A percentile compares a stretch with the other conserved stretches of the same genome.
Conservation (phyloP, 2,113 vertebrate genomes). For the Channa maculata region DNA sequence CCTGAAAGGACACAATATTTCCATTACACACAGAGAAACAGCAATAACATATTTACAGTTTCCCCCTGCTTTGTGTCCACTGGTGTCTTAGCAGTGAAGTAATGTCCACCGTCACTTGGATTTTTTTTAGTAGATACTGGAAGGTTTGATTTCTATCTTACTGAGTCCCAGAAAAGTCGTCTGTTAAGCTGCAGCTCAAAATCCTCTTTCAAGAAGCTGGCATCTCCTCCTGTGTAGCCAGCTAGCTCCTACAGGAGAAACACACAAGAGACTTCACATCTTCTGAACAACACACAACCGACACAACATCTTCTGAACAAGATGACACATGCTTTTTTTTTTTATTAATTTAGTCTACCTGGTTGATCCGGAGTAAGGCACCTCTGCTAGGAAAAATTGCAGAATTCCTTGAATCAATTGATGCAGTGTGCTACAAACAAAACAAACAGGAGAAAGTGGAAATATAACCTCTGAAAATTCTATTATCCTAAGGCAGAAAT, state of each 20-base stretch:
- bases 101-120: neutral
- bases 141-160: conserved; percentile 69
- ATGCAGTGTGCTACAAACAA: conserved; percentile 89
- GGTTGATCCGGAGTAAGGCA: conserved; percentile 93
- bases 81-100: neutral
- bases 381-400: conserved; percentile 92
- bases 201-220: conserved; percentile 94
- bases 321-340: too few species aligned
- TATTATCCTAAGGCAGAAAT: neutral
- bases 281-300: too few species aligned
- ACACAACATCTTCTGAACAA: too few species aligned
- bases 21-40: neutral
- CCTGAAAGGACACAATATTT: conserved; percentile 75
- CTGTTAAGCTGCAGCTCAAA: conserved; percentile 94
- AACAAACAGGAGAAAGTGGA: neutral
- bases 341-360: conserved; percentile 75
- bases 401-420: conserved; percentile 93
- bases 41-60: neutral
- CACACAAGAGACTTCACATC: neutral
- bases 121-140: neutral
- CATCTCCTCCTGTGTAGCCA: conserved; percentile 93
- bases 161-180: conserved; percentile 89
- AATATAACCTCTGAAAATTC: neutral
- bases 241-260: conserved; percentile 88
- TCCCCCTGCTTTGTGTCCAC: neutral